phyloP scores from a whole-genome alignment of 2,797 vertebrate species.

The Lepus oiostolus region DNA sequence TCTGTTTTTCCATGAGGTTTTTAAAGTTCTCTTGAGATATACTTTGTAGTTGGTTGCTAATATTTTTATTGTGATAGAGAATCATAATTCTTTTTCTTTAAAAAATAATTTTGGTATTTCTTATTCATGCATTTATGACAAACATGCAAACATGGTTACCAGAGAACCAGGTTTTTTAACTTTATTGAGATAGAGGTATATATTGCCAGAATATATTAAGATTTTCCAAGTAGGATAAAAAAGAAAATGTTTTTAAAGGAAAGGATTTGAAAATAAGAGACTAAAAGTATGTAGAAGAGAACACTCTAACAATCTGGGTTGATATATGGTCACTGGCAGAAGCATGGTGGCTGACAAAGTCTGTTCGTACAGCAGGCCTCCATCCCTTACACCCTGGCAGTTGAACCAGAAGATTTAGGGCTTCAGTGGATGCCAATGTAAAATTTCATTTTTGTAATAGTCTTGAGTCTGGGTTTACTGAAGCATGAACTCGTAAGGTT shows the following conservation, averaged over 20 bases:
- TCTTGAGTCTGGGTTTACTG: slow-evolving; percentile 76
- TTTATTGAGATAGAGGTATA: neutral
- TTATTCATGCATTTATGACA: neutral
- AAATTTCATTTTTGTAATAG: slow-evolving; percentile 74
- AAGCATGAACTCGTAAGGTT: slow-evolving; percentile 71
- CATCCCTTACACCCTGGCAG: neutral
- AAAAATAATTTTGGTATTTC: neutral
- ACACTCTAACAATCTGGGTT: neutral
- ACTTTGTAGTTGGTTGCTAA: slow-evolving; percentile 13
- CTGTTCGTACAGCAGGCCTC: neutral
- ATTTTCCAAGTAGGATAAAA: slow-evolving; percentile 13
- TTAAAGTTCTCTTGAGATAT: too few species aligned
- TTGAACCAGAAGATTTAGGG: slow-evolving; percentile 63
- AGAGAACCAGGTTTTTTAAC: slow-evolving; percentile 23
- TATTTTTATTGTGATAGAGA: neutral
- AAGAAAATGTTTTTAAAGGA: slow-evolving; percentile 24
- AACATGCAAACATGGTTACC: neutral
- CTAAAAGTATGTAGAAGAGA: neutral
- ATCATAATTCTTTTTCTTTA: neutral
- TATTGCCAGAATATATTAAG: neutral
- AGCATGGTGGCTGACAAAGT: neutral
- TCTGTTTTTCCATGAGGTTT: neutral
- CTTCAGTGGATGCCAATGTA: slow-evolving; percentile 66
- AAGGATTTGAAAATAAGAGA: neutral
- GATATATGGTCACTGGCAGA: slow-evolving; percentile 48